Percentiles rank a stretch among this genome's conserved stretches.
These are phyloP conservation scores for Epinotia demarniana DNA, from an alignment of 2,888 invertebrate genomes.

Conservation along the genomic window DNA sequence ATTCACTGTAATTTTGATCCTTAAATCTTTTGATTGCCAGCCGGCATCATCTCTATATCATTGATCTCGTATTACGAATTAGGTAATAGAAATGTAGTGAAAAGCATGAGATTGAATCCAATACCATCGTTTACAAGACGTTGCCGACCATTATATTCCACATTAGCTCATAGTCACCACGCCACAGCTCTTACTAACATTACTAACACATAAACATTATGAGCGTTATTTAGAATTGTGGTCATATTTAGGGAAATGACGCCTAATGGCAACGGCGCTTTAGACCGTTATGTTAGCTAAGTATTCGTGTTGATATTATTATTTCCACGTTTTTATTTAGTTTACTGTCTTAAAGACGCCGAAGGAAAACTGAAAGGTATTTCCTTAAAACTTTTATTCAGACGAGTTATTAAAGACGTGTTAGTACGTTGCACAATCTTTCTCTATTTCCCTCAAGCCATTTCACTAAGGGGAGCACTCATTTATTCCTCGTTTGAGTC, in stretches of 20 bases:
- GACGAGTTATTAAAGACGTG: too few species aligned
- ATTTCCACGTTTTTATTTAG: background rate
- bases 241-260: constrained; percentile 37
- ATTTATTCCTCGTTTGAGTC: too few species aligned
- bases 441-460: too few species aligned
- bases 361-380: background rate
- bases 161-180: background rate
- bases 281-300: constrained; percentile 26
- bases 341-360: background rate
- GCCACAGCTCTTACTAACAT: constrained; percentile 18
- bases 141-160: background rate
- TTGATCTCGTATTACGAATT: too few species aligned
- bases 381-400: too few species aligned
- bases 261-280: constrained; percentile 14
- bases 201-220: constrained; percentile 25
- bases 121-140: background rate
- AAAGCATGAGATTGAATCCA: background rate
- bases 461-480: too few species aligned
- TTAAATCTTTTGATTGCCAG: too few species aligned
- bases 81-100: background rate
- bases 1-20: too few species aligned
- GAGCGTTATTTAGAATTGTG: constrained; percentile 29
- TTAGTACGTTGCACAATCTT: too few species aligned
- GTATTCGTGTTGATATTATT: constrained; percentile 1
- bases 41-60: too few species aligned